Evolutionary conservation across 1,140 invertebrate genomes (phyloP).

Genomic region (Yoshiicerus persimilis): DNA sequence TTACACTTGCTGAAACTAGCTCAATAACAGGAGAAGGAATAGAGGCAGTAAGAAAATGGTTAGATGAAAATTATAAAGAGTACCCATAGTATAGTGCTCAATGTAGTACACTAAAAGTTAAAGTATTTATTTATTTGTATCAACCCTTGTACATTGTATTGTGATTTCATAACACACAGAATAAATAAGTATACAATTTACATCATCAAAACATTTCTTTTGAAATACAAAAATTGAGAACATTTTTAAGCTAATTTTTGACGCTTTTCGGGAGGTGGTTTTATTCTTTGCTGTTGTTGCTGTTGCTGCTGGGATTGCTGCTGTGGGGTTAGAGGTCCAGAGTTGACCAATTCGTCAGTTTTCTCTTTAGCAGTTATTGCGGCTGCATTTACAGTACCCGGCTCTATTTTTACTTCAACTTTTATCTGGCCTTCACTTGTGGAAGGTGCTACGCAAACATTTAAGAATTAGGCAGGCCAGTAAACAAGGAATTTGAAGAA

Average conservation of each 20-base stretch:
- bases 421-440: not conserved
- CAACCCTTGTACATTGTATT: no score
- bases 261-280: constrained; percentile 86
- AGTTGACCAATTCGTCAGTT: not conserved
- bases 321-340: not conserved
- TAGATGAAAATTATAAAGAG: constrained; percentile 19
- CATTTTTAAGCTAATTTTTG: constrained; percentile 60
- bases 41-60: constrained; percentile 65
- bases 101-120: no score
- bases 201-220: not conserved
- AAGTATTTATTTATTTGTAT: no score
- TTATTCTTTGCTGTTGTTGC: constrained; percentile 58
- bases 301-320: not conserved
- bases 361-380: not conserved
- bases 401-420: not conserved
- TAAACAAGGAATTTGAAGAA: no score
- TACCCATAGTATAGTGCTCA: no score
- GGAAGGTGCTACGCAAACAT: not conserved
- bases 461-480: not conserved
- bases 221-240: not conserved
- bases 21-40: constrained; percentile 70
- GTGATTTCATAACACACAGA: no score
- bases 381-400: not conserved
- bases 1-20: constrained; percentile 70
- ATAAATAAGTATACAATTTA: no score